These are phyloP conservation scores for Ridgeia piscesae DNA, from an alignment of 1,140 invertebrate genomes.

Conservation along the genomic window DNA sequence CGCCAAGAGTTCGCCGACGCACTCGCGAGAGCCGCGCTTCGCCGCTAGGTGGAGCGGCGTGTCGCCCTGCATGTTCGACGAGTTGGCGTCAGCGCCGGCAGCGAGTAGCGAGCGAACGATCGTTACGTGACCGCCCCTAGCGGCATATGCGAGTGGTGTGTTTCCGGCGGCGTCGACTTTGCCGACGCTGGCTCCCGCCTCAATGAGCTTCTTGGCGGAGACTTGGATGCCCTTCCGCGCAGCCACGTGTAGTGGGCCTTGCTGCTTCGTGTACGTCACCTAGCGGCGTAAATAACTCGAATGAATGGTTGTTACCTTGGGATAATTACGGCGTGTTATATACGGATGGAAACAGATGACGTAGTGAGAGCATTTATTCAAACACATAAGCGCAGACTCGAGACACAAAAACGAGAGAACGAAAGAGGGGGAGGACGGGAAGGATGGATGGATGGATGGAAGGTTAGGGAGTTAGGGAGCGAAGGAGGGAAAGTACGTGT, in stretches of 20 bases:
- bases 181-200: background rate
- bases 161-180: slow-evolving; percentile 16
- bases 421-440: too few relatives aligned
- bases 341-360: background rate
- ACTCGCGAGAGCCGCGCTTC: slow-evolving; percentile 4
- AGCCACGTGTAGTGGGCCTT: slow-evolving; percentile 18
- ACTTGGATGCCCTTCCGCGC: slow-evolving; percentile 22
- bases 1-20: slow-evolving; percentile 2
- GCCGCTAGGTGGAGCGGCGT: slow-evolving; percentile 22
- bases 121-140: slow-evolving; percentile 15
- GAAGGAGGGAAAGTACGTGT: background rate
- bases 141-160: slow-evolving; percentile 21
- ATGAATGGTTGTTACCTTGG: background rate
- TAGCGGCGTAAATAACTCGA: background rate
- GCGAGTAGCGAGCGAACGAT: background rate
- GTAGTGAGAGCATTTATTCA: background rate
- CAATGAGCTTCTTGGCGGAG: slow-evolving; percentile 9
- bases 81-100: slow-evolving; percentile 13
- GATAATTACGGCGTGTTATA: background rate
- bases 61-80: slow-evolving; percentile 9
- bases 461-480: background rate
- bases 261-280: slow-evolving; percentile 16
- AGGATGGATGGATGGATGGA: too few relatives aligned
- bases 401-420: too few relatives aligned
- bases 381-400: too few relatives aligned